Percentiles rank a stretch among this genome's conserved stretches.
phyloP scores from a whole-genome alignment of 2,797 vertebrate species.

The Vespertilio murinus region DNA sequence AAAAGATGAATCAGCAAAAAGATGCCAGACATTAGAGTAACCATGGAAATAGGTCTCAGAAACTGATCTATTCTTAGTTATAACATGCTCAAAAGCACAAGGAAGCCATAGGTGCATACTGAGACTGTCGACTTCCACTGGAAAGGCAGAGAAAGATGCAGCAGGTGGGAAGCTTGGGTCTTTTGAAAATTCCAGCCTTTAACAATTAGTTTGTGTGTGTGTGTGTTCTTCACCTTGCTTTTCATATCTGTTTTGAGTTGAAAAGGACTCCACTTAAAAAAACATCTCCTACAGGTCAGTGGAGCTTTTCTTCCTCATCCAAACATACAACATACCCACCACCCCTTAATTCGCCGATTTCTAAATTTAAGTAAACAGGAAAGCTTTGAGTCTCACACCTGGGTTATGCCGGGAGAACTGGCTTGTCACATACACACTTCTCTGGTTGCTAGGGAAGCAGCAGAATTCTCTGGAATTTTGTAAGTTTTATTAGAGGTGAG shows the following conservation, averaged over 20 bases:
- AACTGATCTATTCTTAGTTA: not conserved
- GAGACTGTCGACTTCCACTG: not conserved
- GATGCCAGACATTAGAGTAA: not conserved
- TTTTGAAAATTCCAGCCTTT: constrained; percentile 14
- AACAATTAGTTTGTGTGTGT: not conserved
- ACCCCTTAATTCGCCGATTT: constrained; percentile 62
- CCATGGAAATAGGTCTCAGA: not conserved
- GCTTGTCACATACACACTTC: constrained; percentile 86
- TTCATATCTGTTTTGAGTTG: constrained; percentile 91
- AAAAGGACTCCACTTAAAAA: constrained; percentile 90
- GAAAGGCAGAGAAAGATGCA: not conserved
- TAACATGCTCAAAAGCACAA: not conserved
- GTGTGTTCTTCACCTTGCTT: constrained; percentile 85
- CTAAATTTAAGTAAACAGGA: constrained; percentile 88
- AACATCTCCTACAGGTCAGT: constrained; percentile 81
- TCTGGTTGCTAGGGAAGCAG: not conserved
- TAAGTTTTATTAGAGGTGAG: not conserved
- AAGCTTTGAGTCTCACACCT: constrained; percentile 92
- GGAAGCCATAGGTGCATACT: not conserved
- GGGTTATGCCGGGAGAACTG: constrained; percentile 87
- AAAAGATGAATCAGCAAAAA: not conserved
- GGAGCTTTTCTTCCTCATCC: constrained; percentile 71
- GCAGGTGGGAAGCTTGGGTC: not conserved
- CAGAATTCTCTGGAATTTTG: not conserved
- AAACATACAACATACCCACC: constrained; percentile 56